A percentile compares a stretch with the other conserved stretches of the same genome.
phyloP scores from a whole-genome alignment of 2,797 vertebrate species.

The Lepilemur ruficaudatus region DNA sequence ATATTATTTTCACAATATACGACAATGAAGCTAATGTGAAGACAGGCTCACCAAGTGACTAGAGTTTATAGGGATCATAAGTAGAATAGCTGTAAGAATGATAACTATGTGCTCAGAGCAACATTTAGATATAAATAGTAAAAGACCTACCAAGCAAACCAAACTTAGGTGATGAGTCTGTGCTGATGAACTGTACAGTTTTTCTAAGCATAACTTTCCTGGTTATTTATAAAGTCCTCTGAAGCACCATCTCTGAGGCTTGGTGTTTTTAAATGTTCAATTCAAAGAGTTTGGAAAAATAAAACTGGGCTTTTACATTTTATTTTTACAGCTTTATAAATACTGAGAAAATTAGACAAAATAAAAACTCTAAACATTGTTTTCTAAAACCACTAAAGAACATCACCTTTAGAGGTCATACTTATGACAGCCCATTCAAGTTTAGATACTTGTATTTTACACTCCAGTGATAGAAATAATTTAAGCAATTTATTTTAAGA shows the following conservation, averaged over 20 bases:
- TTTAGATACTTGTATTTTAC: slow-evolving; percentile 14
- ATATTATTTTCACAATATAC: background rate
- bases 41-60: background rate
- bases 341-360: background rate
- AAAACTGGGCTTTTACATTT: background rate
- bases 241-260: background rate
- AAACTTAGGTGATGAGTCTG: background rate
- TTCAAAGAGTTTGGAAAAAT: background rate
- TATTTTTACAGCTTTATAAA: slow-evolving; percentile 38
- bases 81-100: background rate
- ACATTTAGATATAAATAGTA: background rate
- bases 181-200: background rate
- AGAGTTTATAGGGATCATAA: background rate
- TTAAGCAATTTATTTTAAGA: background rate
- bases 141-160: slow-evolving; percentile 1
- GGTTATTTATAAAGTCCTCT: background rate
- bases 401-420: background rate
- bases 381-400: slow-evolving; percentile 1
- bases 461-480: background rate
- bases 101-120: background rate
- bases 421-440: background rate
- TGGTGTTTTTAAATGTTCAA: background rate
- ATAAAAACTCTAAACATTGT: slow-evolving; percentile 3
- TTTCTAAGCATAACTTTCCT: background rate
- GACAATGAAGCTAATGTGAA: background rate